Evolutionary conservation across 2,888 invertebrate genomes (phyloP), one percentile per base, ranked within the genome.

Genomic region (Eupithecia exiguata): DNA sequence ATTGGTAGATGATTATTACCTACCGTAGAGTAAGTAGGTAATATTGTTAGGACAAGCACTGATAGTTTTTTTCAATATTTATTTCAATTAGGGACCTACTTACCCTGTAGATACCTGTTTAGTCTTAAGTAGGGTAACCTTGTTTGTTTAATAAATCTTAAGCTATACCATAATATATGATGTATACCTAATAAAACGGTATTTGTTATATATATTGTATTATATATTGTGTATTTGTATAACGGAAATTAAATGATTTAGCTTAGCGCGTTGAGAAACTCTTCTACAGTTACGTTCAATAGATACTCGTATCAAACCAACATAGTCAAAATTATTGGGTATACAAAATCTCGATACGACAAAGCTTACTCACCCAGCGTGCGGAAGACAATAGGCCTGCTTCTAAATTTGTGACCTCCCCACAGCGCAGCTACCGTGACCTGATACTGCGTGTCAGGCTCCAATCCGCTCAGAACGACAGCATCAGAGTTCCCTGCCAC

Each of bases 401-500:
- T 98, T 84, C 97, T 96, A 91, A 96, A 97, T 89, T 97, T 97
- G 85, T 96, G 97, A 75, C 97, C 97, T 83, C 96, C 96, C 95
- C 97, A 96, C 78, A 98, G 96, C 72, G 98, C 98, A 77, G 97
- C 97, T 70, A 98, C 97, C 4, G 97, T 97, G 77, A 98, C 95
- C 84, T 98, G 98, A 90, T 98, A 98, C 92, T 98, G 97, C 36
- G 98, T 98, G 90, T 97, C 97, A 35, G 98, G 97, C 87, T 96
- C 96, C 79, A 98, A 94, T 67, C 97, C 97, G 88, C 96, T 97
- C 87, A 98, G 93, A 80, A 97, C 97, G 83, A 98, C 97, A 79
- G 97, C 97, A 90, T 97, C 97, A 78, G 97, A 97, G 94, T 97
- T 98, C 82, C 98, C 97, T 84, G 98, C 98, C 90, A 98, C 97